phyloP scores from a whole-genome alignment of 64 coral and sea anemone species.

The Stichodactyla mertensii region DNA sequence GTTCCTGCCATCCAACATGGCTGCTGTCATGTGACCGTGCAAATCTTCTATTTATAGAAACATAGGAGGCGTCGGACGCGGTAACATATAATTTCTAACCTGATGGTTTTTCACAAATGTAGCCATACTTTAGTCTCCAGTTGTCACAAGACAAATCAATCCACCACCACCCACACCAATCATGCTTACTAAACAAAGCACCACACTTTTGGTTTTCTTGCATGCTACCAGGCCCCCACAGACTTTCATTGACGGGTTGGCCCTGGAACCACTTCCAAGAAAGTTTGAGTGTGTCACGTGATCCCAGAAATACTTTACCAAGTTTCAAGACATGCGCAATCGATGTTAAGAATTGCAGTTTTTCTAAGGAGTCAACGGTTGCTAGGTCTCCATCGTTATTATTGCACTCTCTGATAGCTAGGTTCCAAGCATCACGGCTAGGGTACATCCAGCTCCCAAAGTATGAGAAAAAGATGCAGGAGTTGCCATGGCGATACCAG shows the following conservation, averaged over 20 bases:
- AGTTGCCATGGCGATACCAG: slow-evolving; percentile 4
- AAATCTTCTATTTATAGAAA: too few relatives aligned
- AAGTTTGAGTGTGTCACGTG: not conserved
- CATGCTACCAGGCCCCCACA: not conserved
- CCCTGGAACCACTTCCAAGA: not conserved
- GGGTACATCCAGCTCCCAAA: not conserved
- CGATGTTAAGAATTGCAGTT: not conserved
- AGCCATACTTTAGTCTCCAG: not conserved
- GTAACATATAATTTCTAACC: not conserved
- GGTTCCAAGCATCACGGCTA: not conserved
- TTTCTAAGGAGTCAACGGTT: not conserved
- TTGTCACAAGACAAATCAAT: not conserved
- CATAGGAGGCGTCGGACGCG: too few relatives aligned
- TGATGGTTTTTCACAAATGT: not conserved
- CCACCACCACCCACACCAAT: slow-evolving; percentile 3
- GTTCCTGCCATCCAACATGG: too few relatives aligned
- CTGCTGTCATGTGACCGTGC: too few relatives aligned
- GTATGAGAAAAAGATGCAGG: not conserved
- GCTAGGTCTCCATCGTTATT: not conserved
- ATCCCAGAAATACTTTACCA: not conserved
- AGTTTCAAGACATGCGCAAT: not conserved
- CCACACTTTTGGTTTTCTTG: not conserved
- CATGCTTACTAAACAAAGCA: not conserved
- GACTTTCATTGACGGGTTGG: not conserved
- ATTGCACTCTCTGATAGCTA: not conserved